Evolutionary conservation across 1,140 invertebrate species (phyloP).

Genomic region (Sitobion miscanthi): DNA sequence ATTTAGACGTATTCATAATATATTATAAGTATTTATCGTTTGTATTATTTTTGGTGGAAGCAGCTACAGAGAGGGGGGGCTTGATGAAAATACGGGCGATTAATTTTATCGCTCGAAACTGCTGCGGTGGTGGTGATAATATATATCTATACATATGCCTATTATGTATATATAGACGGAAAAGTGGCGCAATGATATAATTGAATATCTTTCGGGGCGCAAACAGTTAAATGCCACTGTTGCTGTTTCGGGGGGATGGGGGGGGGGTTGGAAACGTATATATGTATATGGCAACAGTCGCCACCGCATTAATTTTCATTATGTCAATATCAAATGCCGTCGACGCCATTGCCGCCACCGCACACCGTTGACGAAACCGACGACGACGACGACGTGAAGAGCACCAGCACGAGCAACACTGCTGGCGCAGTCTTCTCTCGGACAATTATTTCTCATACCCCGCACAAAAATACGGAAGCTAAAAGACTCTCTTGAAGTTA

Average conservation of each 20-base stretch:
- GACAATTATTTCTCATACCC: constrained; percentile 46
- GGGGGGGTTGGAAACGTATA: too few species aligned
- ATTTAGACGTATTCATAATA: constrained; percentile 12
- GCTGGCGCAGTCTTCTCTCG: not conserved
- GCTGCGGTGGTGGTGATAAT: not conserved
- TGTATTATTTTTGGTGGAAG: not conserved
- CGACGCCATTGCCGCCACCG: too few species aligned
- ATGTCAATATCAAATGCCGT: constrained; percentile 35
- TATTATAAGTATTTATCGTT: constrained; percentile 8
- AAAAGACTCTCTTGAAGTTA: constrained; percentile 16
- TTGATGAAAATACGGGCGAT: not conserved
- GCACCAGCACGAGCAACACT: not conserved
- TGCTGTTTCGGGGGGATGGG: not conserved
- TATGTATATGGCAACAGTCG: not conserved
- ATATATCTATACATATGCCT: not conserved
- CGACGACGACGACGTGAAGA: not conserved
- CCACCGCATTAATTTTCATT: constrained; percentile 39
- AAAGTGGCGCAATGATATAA: constrained; percentile 3
- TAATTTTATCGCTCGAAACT: not conserved
- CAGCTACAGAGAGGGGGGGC: too few species aligned
- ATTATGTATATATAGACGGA: not conserved
- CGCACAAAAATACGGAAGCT: constrained; percentile 4
- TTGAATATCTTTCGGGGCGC: constrained; percentile 15
- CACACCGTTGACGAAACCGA: not conserved
- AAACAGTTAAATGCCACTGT: not conserved